Evolutionary conservation across 2,797 vertebrate genomes (phyloP), one percentile per base, ranked within the genome.

Genomic region (Triplophysa yarkandensis): DNA sequence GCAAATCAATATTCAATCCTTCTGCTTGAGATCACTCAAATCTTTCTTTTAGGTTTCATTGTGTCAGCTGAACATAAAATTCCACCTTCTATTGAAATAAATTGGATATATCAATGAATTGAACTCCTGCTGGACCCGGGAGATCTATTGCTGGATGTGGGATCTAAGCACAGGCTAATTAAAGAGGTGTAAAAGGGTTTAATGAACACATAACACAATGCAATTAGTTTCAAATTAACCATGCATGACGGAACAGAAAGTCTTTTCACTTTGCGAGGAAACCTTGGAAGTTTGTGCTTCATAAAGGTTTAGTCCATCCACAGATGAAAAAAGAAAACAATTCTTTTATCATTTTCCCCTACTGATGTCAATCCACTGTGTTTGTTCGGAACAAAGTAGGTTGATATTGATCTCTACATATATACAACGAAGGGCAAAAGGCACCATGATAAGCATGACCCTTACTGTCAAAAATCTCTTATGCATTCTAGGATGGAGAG

Each of bases 1-100:
- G 34, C 16, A 19, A 71, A 80, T 77, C 70, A 71, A 77, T 80
- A 54, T 16, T 78, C 27, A 25, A 76, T 76, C 39, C 58, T 58
- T 74, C 48, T 36, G 19, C 21, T 58, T 23, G 46, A 79, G 55
- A 77, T 65, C 46, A 21, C 48, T 67, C 27, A 80, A 36, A 72
- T 23, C 46, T 25, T 27, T 3, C 21, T 36, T 43, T 21, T 25
- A 25, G 19, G n/a, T 54, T 30, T 74, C 39, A 48, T 25, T 13
- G 27, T n/a, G 13, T 75, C 44, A 32, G 39, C 2, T 58, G 9
- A 60, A 44, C 16, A 27, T 17, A 9, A 19, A 50, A 30, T 32
- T 28, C 30, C 17, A 30, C 21, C 32, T 72, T 39, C 32, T 23
- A 50, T 28, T 46, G 36, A 60, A 75, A 61, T 68, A 4, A 72